These are phyloP conservation scores for Podarcis muralis DNA, from an alignment of 2,113 vertebrate genomes.

Conservation along the genomic window DNA sequence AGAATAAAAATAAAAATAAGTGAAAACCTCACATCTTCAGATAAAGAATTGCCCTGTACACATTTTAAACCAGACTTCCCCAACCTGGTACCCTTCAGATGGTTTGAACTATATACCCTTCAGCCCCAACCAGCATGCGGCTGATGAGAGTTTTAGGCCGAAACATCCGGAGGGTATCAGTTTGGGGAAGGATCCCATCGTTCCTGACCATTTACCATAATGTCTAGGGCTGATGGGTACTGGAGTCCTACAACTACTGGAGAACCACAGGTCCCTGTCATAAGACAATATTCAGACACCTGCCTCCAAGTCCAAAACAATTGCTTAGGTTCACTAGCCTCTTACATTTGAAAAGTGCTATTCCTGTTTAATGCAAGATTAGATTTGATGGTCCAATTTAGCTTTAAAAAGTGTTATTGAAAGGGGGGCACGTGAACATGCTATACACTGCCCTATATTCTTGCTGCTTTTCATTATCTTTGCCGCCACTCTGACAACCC, in stretches of 20 bases:
- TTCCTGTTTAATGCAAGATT: background rate
- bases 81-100: too few species aligned
- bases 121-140: too few species aligned
- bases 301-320: background rate
- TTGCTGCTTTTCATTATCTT: background rate
- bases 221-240: too few species aligned
- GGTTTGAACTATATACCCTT: too few species aligned
- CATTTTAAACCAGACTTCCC: background rate
- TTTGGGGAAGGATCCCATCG: too few species aligned
- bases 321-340: background rate
- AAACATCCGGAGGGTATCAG: too few species aligned
- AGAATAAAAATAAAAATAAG: background rate
- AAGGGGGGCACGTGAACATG: background rate
- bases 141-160: too few species aligned
- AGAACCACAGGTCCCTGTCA: too few species aligned
- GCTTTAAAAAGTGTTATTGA: background rate
- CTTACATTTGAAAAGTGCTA: background rate
- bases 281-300: background rate
- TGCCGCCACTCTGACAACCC: too few species aligned
- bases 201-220: too few species aligned
- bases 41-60: background rate
- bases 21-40: background rate
- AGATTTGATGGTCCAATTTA: too few species aligned
- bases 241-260: too few species aligned
- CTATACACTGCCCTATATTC: background rate